Evolutionary conservation across 2,113 vertebrate species (phyloP).

Genomic region (Symphodus melops): DNA sequence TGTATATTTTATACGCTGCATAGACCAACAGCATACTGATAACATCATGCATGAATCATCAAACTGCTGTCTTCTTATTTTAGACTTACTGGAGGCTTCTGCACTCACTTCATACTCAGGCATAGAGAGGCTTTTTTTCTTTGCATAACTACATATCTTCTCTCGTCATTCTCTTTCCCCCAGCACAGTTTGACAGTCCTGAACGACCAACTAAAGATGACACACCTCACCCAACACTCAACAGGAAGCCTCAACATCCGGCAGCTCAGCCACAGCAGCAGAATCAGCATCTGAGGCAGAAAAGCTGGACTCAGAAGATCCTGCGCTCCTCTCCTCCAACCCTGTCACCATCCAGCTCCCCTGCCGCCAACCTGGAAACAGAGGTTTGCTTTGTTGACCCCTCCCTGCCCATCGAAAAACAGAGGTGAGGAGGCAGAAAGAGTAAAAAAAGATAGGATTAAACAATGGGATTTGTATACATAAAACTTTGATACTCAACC

Average conservation of each 20-base stretch:
- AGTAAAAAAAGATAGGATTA: background rate
- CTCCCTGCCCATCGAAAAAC: constrained; percentile 87
- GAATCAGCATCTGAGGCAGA: constrained; percentile 84
- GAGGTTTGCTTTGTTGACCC: constrained; percentile 82
- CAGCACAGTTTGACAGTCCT: constrained; percentile 89
- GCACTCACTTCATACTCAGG: constrained; percentile 30
- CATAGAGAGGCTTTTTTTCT: constrained; percentile 10
- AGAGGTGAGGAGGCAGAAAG: constrained; percentile 81
- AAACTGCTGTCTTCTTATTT: constrained; percentile 49
- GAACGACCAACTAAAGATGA: constrained; percentile 84
- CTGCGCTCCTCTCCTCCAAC: constrained; percentile 71
- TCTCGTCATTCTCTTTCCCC: constrained; percentile 4
- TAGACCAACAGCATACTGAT: constrained; percentile 51
- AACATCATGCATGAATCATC: constrained; percentile 59
- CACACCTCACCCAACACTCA: constrained; percentile 45
- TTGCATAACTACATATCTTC: constrained; percentile 26
- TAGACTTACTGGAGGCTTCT: constrained; percentile 43
- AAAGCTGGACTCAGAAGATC: constrained; percentile 90
- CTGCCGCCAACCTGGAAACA: constrained; percentile 69
- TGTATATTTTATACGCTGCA: constrained; percentile 63
- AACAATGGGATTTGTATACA: background rate
- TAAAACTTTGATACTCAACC: background rate
- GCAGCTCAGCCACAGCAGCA: constrained; percentile 4
- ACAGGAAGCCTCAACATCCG: constrained; percentile 60
- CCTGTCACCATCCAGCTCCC: constrained; percentile 29